Conservation (phyloP, 1,140 invertebrate genomes). For the Drosophila sechellia region DNA sequence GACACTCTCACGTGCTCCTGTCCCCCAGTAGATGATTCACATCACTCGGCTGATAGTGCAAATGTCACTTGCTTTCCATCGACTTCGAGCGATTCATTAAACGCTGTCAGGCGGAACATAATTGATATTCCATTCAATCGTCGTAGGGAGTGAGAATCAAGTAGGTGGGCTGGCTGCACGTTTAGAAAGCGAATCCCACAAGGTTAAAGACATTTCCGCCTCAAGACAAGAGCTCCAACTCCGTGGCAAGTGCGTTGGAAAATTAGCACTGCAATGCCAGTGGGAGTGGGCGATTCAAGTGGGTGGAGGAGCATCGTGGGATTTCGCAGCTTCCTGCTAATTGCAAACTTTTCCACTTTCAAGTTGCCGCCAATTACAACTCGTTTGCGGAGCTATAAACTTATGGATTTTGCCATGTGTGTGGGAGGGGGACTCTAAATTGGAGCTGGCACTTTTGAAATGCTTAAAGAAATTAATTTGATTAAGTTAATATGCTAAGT, state of each 20-base stretch:
- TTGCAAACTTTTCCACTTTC: slow-evolving; percentile 4
- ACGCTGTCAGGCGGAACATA: slow-evolving; percentile 26
- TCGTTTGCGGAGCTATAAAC: neutral
- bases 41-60: slow-evolving; percentile 24
- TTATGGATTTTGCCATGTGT: neutral
- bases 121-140: slow-evolving; percentile 29
- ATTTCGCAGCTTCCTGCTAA: slow-evolving; percentile 22
- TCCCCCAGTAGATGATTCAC: slow-evolving; percentile 25
- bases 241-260: neutral
- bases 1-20: slow-evolving; percentile 36
- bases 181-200: slow-evolving; percentile 5
- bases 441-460: neutral
- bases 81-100: slow-evolving; percentile 43
- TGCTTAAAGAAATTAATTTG: neutral
- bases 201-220: neutral
- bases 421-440: neutral
- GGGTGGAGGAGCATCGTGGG: slow-evolving; percentile 9
- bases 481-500: too few relatives aligned
- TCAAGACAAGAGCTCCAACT: neutral
- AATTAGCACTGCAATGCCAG: slow-evolving; percentile 17
- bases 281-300: neutral
- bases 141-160: neutral
- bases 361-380: slow-evolving; percentile 1
- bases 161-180: neutral
- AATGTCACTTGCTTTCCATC: slow-evolving; percentile 37